Conservation (phyloP, 2,888 invertebrate species). For the Cerceris rybyensis region DNA sequence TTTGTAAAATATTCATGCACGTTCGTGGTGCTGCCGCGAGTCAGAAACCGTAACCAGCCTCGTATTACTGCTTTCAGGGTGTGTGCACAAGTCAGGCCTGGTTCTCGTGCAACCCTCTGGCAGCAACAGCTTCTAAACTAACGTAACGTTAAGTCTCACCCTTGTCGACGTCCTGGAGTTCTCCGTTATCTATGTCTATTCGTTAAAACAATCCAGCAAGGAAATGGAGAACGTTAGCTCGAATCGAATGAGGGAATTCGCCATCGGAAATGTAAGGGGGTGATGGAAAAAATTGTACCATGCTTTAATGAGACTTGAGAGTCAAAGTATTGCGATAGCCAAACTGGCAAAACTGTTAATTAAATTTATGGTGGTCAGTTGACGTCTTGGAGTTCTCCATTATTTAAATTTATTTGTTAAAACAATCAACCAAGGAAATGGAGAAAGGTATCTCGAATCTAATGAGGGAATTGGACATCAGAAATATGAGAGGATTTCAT, state of each 20-base stretch:
- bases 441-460: background rate
- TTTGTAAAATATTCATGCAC: conserved; percentile 68
- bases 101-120: conserved; percentile 18
- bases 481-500: background rate
- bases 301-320: no score
- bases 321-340: no score
- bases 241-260: no score
- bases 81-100: conserved; percentile 38
- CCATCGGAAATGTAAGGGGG: no score
- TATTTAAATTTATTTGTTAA: no score
- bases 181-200: background rate
- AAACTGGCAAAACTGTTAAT: no score
- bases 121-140: conserved; percentile 21
- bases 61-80: conserved; percentile 40
- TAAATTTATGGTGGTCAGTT: no score
- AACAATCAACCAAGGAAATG: no score
- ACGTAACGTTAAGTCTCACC: conserved; percentile 25
- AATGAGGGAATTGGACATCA: background rate
- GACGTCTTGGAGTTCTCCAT: no score
- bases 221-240: background rate
- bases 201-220: background rate
- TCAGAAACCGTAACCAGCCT: conserved; percentile 51
- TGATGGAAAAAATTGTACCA: no score
- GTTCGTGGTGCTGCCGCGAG: conserved; percentile 20
- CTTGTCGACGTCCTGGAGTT: conserved; percentile 1